Percentiles rank a stretch among this genome's conserved stretches.
These are phyloP conservation scores for Eupeodes latifasciatus DNA, from an alignment of 2,888 invertebrate species.

Conservation along the genomic window DNA sequence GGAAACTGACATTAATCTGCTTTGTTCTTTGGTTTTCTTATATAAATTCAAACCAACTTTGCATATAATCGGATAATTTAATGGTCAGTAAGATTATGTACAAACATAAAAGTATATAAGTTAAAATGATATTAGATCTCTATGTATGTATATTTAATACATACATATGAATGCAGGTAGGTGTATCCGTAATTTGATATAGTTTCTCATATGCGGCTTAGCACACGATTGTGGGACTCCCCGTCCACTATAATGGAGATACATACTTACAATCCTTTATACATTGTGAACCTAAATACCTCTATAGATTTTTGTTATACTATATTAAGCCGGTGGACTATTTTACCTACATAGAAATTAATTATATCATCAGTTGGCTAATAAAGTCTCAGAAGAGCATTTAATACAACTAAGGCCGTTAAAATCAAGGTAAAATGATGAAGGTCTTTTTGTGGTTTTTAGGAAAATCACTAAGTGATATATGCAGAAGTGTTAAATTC, in stretches of 20 bases:
- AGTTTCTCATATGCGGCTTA: constrained; percentile 3
- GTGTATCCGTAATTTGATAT: constrained; percentile 56
- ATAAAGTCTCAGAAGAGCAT: background rate
- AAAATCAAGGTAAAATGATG: constrained; percentile 2
- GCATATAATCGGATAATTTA: constrained; percentile 65
- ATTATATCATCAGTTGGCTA: background rate
- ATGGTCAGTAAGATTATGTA: constrained; percentile 3
- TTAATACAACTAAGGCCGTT: background rate
- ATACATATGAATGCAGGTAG: too few species aligned
- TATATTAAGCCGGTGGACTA: too few species aligned
- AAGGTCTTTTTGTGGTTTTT: constrained; percentile 31
- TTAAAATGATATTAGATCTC: constrained; percentile 50
- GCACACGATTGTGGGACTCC: background rate
- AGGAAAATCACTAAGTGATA: constrained; percentile 3
- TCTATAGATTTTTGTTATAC: too few species aligned
- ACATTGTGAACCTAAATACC: too few species aligned
- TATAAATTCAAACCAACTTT: constrained; percentile 27
- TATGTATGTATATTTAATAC: too few species aligned
- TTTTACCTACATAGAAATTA: background rate
- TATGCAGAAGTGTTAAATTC: background rate
- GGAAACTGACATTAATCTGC: constrained; percentile 22
- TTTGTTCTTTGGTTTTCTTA: constrained; percentile 28
- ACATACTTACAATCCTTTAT: too few species aligned
- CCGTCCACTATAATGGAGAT: too few species aligned
- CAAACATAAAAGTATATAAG: background rate